These are phyloP conservation scores for Miniopterus natalensis DNA, from an alignment of 2,113 vertebrate species.

Conservation along the genomic window DNA sequence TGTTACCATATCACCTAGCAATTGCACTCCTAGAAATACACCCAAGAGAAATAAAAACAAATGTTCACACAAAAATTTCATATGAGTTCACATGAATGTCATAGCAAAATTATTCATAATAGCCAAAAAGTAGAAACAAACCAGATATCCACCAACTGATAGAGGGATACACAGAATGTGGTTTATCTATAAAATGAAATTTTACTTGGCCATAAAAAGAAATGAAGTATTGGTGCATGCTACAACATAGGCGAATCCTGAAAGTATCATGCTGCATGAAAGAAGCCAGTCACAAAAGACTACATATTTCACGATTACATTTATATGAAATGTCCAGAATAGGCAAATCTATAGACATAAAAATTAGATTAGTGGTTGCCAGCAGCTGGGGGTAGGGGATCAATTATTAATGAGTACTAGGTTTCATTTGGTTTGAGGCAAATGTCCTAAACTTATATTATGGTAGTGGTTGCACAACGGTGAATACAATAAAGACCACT, in stretches of 20 bases:
- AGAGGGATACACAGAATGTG: not conserved
- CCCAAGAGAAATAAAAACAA: not conserved
- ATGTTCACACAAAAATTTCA: not conserved
- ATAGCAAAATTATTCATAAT: not conserved
- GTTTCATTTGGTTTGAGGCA: constrained; percentile 22
- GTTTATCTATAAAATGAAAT: not conserved
- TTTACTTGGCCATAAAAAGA: not conserved
- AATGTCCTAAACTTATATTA: constrained; percentile 48
- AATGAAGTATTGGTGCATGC: not conserved
- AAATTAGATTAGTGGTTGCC: not conserved
- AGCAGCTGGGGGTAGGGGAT: not conserved
- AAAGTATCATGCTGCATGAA: not conserved
- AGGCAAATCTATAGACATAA: not conserved
- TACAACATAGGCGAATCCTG: not conserved
- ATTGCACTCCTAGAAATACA: not conserved
- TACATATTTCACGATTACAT: not conserved
- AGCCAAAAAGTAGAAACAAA: not conserved
- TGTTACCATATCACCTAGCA: not conserved
- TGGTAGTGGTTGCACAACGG: not conserved
- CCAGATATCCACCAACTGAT: not conserved
- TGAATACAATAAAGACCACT: not conserved
- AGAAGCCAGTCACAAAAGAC: not conserved
- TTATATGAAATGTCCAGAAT: not conserved
- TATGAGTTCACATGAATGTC: not conserved
- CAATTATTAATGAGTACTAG: not conserved